Evolutionary conservation across 1,140 invertebrate genomes (phyloP).

Genomic region (Nilaparvata lugens): DNA sequence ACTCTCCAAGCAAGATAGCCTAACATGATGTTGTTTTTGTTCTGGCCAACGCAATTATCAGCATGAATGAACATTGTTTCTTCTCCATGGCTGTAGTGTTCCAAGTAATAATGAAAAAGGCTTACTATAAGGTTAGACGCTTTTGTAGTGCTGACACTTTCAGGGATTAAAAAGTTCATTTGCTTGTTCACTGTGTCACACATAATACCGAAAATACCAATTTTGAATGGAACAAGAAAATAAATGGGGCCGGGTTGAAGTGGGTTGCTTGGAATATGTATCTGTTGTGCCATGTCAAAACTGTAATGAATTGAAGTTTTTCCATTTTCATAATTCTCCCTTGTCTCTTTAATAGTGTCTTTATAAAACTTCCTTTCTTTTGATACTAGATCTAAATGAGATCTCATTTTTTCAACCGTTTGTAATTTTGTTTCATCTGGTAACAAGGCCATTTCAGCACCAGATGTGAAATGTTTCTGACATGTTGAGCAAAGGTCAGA

Average conservation of each 20-base stretch:
- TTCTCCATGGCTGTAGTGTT: constrained; percentile 12
- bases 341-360: background rate
- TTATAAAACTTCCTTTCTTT: constrained; percentile 6
- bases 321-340: background rate
- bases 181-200: constrained; percentile 15
- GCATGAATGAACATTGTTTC: constrained; percentile 13
- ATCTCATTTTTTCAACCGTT: constrained; percentile 2
- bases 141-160: constrained; percentile 10
- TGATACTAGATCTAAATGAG: background rate
- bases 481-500: constrained; percentile 1
- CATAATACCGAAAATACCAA: constrained; percentile 20
- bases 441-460: too few species aligned
- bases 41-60: constrained; percentile 21
- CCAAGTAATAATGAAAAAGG: constrained; percentile 14
- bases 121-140: constrained; percentile 17
- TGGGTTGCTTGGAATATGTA: constrained; percentile 16
- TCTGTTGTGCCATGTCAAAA: constrained; percentile 13
- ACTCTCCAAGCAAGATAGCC: constrained; percentile 11
- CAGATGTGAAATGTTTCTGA: background rate
- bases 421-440: too few species aligned
- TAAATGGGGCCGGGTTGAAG: constrained; percentile 17
- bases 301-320: constrained; percentile 10
- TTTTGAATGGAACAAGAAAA: constrained; percentile 20
- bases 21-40: constrained; percentile 16
- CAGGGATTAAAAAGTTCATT: constrained; percentile 16